These are phyloP conservation scores for Tenthredo notha DNA, from an alignment of 2,888 invertebrate species.

Conservation along the genomic window DNA sequence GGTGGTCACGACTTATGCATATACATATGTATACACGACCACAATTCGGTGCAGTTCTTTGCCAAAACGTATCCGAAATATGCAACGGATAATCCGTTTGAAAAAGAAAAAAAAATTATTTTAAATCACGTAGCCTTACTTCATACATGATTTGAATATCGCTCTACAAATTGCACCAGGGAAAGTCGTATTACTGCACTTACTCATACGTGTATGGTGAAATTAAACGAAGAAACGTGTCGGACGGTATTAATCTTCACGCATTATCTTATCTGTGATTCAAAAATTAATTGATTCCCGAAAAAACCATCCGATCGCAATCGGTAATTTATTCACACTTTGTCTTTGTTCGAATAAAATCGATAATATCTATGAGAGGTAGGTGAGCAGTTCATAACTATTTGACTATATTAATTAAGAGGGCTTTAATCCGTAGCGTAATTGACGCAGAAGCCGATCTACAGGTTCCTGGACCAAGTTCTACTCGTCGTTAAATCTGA, in stretches of 20 bases:
- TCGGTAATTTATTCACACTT: neutral
- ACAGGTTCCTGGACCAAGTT: constrained; percentile 1
- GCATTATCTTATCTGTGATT: neutral
- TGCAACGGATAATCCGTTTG: neutral
- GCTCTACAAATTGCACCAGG: neutral
- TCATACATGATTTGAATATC: neutral
- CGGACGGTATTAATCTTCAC: neutral
- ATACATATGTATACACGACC: neutral
- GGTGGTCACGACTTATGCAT: neutral
- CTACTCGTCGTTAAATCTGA: neutral
- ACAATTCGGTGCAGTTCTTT: neutral
- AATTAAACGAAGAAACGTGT: constrained; percentile 17
- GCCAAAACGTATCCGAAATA: neutral
- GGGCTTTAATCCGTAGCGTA: constrained; percentile 1
- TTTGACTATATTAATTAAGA: constrained; percentile 1
- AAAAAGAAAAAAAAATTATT: neutral
- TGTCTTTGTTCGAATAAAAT: neutral
- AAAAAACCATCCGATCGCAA: neutral
- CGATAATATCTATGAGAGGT: neutral
- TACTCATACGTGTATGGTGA: neutral
- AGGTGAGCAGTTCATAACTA: neutral
- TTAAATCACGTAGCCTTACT: neutral
- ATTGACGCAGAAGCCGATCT: neutral
- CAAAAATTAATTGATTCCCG: neutral
- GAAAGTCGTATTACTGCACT: neutral